These are phyloP conservation scores for Pollicipes pollicipes DNA, from an alignment of 1,140 invertebrate genomes.

Conservation along the genomic window DNA sequence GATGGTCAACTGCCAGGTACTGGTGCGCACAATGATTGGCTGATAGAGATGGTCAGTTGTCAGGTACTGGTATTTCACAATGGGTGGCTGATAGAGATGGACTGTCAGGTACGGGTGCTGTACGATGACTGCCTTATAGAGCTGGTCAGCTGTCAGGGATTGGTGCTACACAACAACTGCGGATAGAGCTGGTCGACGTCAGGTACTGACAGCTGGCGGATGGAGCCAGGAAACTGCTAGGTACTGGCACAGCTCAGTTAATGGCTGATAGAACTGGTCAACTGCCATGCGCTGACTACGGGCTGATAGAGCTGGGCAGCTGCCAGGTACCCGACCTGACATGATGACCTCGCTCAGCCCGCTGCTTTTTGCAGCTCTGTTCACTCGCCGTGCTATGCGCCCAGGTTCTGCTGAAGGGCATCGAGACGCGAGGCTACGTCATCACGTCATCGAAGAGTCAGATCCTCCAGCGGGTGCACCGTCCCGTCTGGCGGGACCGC, in stretches of 20 bases:
- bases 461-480: slow-evolving; percentile 72
- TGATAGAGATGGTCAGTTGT: slow-evolving; percentile 85
- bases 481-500: slow-evolving; percentile 76
- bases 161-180: slow-evolving; percentile 67
- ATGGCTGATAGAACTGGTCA: too few species aligned
- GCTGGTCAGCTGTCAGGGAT: slow-evolving; percentile 76
- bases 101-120: slow-evolving; percentile 72
- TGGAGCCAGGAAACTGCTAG: too few species aligned
- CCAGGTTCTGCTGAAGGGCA: slow-evolving; percentile 71
- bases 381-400: too few species aligned
- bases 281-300: too few species aligned
- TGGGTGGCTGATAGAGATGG: slow-evolving; percentile 87
- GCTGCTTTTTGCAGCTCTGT: too few species aligned
- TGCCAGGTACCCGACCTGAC: too few species aligned
- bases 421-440: slow-evolving; percentile 89
- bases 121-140: slow-evolving; percentile 89
- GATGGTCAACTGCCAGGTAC: slow-evolving; percentile 76
- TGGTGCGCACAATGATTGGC: slow-evolving; percentile 83
- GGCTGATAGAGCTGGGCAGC: too few species aligned
- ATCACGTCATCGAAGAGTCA: slow-evolving; percentile 87
- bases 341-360: too few species aligned
- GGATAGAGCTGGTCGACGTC: too few species aligned
- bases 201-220: too few species aligned
- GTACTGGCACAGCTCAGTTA: too few species aligned
- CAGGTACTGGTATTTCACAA: slow-evolving; percentile 66